Base-by-base conservation (phyloP, 2,797 vertebrate species). In the Avahi laniger region DNA sequence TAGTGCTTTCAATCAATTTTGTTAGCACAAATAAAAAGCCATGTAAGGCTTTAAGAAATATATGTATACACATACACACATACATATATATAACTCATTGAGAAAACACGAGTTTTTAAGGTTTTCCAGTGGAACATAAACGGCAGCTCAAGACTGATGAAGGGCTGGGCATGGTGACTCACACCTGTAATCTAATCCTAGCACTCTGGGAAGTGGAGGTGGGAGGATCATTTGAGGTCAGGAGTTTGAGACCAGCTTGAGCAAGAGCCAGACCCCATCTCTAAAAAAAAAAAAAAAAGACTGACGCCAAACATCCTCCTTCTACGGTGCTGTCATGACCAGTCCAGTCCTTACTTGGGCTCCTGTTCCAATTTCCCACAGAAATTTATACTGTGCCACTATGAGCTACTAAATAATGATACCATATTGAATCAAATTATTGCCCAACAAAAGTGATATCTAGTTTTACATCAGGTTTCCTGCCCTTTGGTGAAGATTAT, bases 11-110 rank as follows among this genome's bases (percentile, higher is more conserved):
- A 35, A 69, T 50, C 11, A 79, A 83, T 91, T 84, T 93, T 85
- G 65, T 89, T 48, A 79, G 59, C 30, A 87, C 61, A 84, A 70
- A 80, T 50, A 72, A 87, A 91, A 95, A 84, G 87, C 54, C 18
- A 9, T 1, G 1, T 72, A 57, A 72, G 38, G 50, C 54, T 61
- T 18, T 46, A 18, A 78, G 63, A 52, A n/a, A 86, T 18, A 22
- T 6, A 26, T 59, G 35, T 38, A 46, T 61, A 61, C 20, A 57
- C 13, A 50, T 35, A 38, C 11, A 57, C 2, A 5, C 28, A 28
- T 12, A 59, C 5, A 59, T 28, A 59, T n/a, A 65, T 54, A 35
- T 57, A 82, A 79, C 1, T 83, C 52, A 72, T 33, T 54, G 65
- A 95, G 69, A 82, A 93, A 79, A 52, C 33, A 1, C 7, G 70